A percentile compares a stretch with the other conserved stretches of the same genome.
Evolutionary conservation across 23 tunicate species (phyloP).

Genomic region (Halocynthia aurantium): DNA sequence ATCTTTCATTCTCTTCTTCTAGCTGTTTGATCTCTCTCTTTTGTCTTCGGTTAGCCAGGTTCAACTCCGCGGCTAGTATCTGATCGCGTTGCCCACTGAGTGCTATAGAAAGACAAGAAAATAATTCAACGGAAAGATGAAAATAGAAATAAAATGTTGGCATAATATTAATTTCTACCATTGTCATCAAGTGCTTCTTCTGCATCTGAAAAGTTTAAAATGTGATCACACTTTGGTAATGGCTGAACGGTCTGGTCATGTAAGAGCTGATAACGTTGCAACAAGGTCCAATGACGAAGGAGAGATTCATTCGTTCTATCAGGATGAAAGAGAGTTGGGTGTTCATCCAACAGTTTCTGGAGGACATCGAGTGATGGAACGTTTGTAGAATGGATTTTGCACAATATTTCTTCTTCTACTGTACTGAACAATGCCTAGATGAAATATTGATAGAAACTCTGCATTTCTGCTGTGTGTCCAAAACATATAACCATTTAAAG

Average conservation of each 20-base stretch:
- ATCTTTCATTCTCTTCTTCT: slow-evolving; percentile 74
- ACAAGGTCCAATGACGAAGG: slow-evolving; percentile 56
- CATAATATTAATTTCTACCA: neutral
- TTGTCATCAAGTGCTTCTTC: slow-evolving; percentile 72
- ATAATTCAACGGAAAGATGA: too few species aligned
- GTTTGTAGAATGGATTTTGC: slow-evolving; percentile 27
- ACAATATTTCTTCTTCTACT: slow-evolving; percentile 57
- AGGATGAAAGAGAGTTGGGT: slow-evolving; percentile 30
- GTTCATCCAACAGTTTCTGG: slow-evolving; percentile 29
- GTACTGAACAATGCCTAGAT: slow-evolving; percentile 54
- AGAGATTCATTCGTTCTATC: slow-evolving; percentile 31
- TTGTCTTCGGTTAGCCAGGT: slow-evolving; percentile 56
- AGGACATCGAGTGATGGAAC: slow-evolving; percentile 36
- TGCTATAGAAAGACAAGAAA: neutral
- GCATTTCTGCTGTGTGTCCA: too few species aligned
- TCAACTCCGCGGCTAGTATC: slow-evolving; percentile 38
- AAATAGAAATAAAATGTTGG: too few species aligned
- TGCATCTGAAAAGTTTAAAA: slow-evolving; percentile 59
- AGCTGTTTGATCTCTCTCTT: slow-evolving; percentile 65
- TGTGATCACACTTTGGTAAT: slow-evolving; percentile 39
- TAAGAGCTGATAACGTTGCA: slow-evolving; percentile 44
- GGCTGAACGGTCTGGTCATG: slow-evolving; percentile 58
- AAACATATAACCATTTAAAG: neutral
- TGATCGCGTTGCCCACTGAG: slow-evolving; percentile 38
- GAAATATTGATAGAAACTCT: neutral